Evolutionary conservation across 2,113 vertebrate genomes (phyloP).

Genomic region (Hucho hucho): DNA sequence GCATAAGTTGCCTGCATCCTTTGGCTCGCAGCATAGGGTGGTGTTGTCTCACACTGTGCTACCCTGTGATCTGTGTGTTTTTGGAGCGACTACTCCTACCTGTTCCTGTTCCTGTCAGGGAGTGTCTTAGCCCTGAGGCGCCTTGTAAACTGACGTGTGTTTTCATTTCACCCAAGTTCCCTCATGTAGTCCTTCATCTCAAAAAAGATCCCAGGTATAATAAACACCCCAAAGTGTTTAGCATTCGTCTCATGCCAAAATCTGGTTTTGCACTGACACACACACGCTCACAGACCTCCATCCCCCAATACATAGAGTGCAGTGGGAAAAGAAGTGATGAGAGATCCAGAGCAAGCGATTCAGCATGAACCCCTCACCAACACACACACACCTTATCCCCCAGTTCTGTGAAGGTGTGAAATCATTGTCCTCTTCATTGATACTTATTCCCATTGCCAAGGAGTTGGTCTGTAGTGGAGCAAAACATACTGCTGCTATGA

Average conservation of each 20-base stretch:
- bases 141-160: background rate
- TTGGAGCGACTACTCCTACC: background rate
- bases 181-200: background rate
- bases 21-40: background rate
- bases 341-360: no score
- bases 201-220: slow-evolving; percentile 20
- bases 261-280: background rate
- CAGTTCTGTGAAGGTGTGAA: no score
- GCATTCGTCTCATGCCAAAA: background rate
- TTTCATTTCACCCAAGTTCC: slow-evolving; percentile 13
- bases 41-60: no score
- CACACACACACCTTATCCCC: no score
- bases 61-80: background rate
- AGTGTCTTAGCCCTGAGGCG: background rate
- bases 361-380: no score
- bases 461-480: background rate
- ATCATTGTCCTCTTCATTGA: no score
- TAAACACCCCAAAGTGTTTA: slow-evolving; percentile 16
- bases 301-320: no score
- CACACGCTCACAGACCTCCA: slow-evolving; percentile 3
- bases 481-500: background rate
- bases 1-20: background rate
- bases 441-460: no score
- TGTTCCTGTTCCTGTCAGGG: background rate
- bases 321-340: no score